phyloP scores from a whole-genome alignment of 2,113 vertebrate genomes.

The Mus musculus region GRCm39 chr4:41272501-41273000 shows the following conservation, averaged over 20 bases:
- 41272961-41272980: constrained; percentile 28
- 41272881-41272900: constrained; percentile 60
- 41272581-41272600: background rate
- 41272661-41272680: constrained; percentile 5
- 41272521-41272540: background rate
- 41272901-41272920: constrained; percentile 54
- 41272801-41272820: constrained; percentile 66
- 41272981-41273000: background rate
- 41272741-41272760: constrained; percentile 13
- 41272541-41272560: background rate
- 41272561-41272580: background rate
- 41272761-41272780: constrained; percentile 55
- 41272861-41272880: constrained; percentile 56
- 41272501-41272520: background rate
- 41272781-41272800: constrained; percentile 71
- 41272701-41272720: constrained; percentile 63
- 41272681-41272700: background rate
- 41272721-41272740: constrained; percentile 39
- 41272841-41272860: constrained; percentile 54
- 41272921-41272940: constrained; percentile 38
- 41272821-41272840: constrained; percentile 66
- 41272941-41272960: constrained; percentile 1
- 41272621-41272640: constrained; percentile 32
- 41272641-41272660: constrained; percentile 25
- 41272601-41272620: constrained; percentile 32